Conservation (phyloP, 2,113 vertebrate genomes). For the Anseranas semipalmata region DNA sequence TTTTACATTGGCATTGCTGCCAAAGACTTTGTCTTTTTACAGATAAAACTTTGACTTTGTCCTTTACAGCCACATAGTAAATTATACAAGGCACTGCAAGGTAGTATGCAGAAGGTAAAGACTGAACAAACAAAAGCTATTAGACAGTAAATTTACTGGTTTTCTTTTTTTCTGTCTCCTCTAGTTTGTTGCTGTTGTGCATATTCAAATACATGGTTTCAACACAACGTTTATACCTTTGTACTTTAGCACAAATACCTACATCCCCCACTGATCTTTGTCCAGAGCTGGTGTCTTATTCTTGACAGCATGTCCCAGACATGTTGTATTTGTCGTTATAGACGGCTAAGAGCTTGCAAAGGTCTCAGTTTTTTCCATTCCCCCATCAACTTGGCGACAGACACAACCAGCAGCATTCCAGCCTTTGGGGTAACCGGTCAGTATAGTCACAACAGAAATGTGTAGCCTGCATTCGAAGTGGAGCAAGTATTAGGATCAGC, state of each 20-base stretch:
- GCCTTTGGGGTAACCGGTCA: neutral
- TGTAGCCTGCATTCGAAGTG: neutral
- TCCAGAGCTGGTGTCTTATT: constrained; percentile 13
- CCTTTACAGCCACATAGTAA: neutral
- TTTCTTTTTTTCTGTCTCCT: neutral
- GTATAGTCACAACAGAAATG: neutral
- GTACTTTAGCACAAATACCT: constrained; percentile 12
- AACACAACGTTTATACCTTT: constrained; percentile 35
- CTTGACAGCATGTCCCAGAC: constrained; percentile 40
- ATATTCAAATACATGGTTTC: constrained; percentile 9
- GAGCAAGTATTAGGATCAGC: neutral
- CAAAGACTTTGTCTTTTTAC: neutral
- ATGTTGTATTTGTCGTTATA: constrained; percentile 15
- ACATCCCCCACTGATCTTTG: constrained; percentile 5
- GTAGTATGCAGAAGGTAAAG: neutral
- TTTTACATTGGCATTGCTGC: neutral
- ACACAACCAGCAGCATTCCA: neutral
- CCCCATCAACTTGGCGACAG: neutral
- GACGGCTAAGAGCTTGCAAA: neutral
- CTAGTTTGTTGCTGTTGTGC: neutral
- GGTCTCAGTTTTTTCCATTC: neutral
- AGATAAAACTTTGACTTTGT: neutral
- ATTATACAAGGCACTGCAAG: neutral
- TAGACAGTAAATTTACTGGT: neutral
- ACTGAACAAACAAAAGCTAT: neutral